phyloP scores from a whole-genome alignment of 2,888 invertebrate species.

The Belgica antarctica region DNA sequence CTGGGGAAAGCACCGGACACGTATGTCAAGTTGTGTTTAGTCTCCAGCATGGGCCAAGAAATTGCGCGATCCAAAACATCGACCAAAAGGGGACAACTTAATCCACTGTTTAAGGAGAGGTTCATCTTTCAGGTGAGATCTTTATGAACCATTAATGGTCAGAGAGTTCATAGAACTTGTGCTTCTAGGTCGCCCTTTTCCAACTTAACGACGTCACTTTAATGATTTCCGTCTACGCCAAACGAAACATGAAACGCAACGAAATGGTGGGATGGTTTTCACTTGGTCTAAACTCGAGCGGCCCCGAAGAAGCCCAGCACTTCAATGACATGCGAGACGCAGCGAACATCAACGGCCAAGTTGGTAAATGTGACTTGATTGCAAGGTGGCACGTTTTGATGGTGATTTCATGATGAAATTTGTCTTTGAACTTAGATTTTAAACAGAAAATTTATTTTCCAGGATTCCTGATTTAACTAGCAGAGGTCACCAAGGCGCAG shows the following conservation, averaged over 20 bases:
- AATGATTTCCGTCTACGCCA: constrained; percentile 91
- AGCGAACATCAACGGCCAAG: constrained; percentile 50
- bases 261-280: constrained; percentile 98
- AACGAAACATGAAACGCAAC: constrained; percentile 87
- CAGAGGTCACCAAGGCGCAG: constrained; percentile 50
- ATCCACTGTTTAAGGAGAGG: constrained; percentile 92
- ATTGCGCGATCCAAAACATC: constrained; percentile 91
- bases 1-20: constrained; percentile 85
- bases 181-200: constrained; percentile 79
- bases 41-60: constrained; percentile 90
- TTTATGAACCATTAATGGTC: constrained; percentile 8
- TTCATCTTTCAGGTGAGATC: constrained; percentile 85
- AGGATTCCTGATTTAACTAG: constrained; percentile 64
- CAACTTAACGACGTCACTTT: constrained; percentile 92
- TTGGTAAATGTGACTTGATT: constrained; percentile 75
- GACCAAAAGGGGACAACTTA: constrained; percentile 86
- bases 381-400: constrained; percentile 92
- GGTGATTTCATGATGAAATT: constrained; percentile 32
- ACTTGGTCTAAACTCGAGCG: constrained; percentile 85
- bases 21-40: constrained; percentile 87
- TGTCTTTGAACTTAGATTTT: not conserved
- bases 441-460: not conserved
- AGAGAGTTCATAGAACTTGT: not conserved
- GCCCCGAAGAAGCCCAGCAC: constrained; percentile 86
- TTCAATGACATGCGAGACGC: constrained; percentile 91